A percentile compares a stretch with the other conserved stretches of the same genome.
phyloP scores from a whole-genome alignment of 2,888 invertebrate species.

The Xanthorhoe designata region DNA sequence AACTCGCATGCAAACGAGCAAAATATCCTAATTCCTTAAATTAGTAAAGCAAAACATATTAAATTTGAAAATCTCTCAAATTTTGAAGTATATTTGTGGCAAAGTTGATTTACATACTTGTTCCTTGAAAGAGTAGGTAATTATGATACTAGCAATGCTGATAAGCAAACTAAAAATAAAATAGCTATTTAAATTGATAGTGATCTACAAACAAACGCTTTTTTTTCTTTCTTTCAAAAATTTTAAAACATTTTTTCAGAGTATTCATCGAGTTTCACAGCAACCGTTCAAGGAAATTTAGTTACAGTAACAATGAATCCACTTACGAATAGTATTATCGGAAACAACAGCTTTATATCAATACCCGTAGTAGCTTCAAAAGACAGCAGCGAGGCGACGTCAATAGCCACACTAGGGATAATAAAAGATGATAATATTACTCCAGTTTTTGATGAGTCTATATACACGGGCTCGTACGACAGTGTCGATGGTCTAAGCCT shows the following conservation, averaged over 20 bases:
- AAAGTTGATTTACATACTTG: no score
- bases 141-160: no score
- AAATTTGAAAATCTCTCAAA: no score
- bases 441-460: constrained; percentile 60
- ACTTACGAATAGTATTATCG: constrained; percentile 53
- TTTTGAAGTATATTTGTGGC: no score
- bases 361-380: constrained; percentile 59
- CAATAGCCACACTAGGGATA: constrained; percentile 65
- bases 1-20: constrained; percentile 4
- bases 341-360: constrained; percentile 59
- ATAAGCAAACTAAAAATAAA: no score
- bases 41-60: no score
- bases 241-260: constrained; percentile 63
- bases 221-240: no score
- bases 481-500: constrained; percentile 51
- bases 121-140: no score
- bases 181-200: no score
- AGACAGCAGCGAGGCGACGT: constrained; percentile 50
- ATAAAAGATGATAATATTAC: constrained; percentile 67
- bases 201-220: no score
- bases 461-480: constrained; percentile 64
- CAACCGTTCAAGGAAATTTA: constrained; percentile 48
- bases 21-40: constrained; percentile 5
- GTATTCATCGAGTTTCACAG: constrained; percentile 53
- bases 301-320: constrained; percentile 59